phyloP scores from a whole-genome alignment of 2,113 vertebrate species.

The Trogon surrucura region DNA sequence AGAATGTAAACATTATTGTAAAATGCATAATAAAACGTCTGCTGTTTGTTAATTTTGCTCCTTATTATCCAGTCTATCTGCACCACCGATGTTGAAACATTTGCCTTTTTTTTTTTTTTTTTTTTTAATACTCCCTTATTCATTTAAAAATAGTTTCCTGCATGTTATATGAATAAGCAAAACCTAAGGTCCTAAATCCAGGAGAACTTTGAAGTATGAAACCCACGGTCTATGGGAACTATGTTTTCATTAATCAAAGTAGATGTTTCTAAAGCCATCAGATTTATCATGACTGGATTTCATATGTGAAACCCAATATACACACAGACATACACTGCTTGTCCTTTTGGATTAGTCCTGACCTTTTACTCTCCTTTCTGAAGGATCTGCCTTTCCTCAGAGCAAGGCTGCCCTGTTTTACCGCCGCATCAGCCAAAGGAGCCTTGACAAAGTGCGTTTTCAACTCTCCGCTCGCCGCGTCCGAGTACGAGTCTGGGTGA shows the following conservation, averaged over 20 bases:
- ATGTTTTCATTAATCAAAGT: conserved; percentile 81
- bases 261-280: conserved; percentile 76
- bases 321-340: conserved; percentile 68
- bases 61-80: conserved; percentile 63
- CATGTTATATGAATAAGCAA: conserved; percentile 61
- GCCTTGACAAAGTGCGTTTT: conserved; percentile 32
- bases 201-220: conserved; percentile 75
- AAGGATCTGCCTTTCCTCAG: conserved; percentile 70
- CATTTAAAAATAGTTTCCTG: conserved; percentile 66
- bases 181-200: conserved; percentile 57
- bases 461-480: not conserved
- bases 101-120: not conserved
- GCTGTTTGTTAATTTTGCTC: conserved; percentile 62
- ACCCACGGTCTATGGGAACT: conserved; percentile 64
- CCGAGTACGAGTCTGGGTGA: conserved; percentile 30
- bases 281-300: conserved; percentile 78
- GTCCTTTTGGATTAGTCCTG: conserved; percentile 74
- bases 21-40: conserved; percentile 67
- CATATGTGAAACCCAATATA: conserved; percentile 77
- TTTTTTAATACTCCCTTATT: conserved; percentile 1
- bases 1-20: conserved; percentile 72
- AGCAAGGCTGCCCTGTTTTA: conserved; percentile 32
- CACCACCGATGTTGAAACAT: conserved; percentile 37
- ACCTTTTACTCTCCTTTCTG: conserved; percentile 68
- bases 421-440: conserved; percentile 29